phyloP scores from a whole-genome alignment of 2,888 invertebrate species.

The Polymixis lichenea region DNA sequence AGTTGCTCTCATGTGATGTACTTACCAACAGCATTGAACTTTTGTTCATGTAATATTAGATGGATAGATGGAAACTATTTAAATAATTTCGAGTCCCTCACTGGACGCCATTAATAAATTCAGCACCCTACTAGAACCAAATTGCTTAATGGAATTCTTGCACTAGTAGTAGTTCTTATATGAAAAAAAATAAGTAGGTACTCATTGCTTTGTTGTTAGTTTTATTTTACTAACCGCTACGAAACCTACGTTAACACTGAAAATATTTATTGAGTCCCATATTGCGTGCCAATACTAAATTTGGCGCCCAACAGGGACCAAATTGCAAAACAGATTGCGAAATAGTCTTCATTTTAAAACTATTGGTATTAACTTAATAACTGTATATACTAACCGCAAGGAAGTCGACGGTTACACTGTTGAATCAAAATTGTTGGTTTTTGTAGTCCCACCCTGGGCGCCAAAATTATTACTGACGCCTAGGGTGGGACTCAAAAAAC shows the following conservation, averaged over 20 bases:
- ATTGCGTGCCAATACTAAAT: background rate
- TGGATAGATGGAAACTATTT: background rate
- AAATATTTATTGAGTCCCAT: background rate
- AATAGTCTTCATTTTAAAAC: background rate
- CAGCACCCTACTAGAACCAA: background rate
- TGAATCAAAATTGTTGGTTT: background rate
- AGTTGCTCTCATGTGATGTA: no score
- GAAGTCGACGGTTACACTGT: background rate
- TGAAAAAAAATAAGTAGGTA: background rate
- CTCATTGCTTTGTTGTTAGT: background rate
- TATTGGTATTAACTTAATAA: no score
- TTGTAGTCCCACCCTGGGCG: background rate
- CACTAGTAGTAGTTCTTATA: background rate
- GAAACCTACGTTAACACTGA: background rate
- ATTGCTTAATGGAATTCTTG: no score
- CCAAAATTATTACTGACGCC: background rate
- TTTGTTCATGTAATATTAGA: no score
- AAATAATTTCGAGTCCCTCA: background rate
- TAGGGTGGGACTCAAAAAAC: background rate
- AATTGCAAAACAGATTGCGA: no score
- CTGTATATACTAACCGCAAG: no score
- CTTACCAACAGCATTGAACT: no score
- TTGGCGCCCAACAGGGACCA: constrained; percentile 5
- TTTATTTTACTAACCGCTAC: no score
- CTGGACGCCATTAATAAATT: background rate